Evolutionary conservation across 2,888 invertebrate genomes (phyloP).

Genomic region (Mesoligia furuncula): DNA sequence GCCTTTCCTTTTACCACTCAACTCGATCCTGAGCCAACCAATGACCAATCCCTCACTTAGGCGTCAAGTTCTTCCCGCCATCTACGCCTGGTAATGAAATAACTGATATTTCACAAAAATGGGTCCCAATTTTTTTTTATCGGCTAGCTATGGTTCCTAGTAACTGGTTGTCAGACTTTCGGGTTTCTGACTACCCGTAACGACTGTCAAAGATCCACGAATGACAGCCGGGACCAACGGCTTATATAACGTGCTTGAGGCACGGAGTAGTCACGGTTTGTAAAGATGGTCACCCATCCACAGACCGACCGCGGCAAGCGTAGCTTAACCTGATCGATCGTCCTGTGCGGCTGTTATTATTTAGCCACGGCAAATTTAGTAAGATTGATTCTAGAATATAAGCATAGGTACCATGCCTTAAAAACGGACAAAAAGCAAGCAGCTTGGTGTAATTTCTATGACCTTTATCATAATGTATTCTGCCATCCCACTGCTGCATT

Average conservation of each 20-base stretch:
- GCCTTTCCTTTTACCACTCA: not conserved
- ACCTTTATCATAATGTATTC: not conserved
- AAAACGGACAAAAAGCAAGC: not conserved
- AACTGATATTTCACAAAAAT: not conserved
- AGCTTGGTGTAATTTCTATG: not conserved
- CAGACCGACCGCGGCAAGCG: too few species aligned
- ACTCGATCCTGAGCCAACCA: not conserved
- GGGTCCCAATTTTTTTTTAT: not conserved
- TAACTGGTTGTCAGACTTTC: too few species aligned
- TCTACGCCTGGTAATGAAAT: not conserved
- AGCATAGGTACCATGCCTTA: not conserved
- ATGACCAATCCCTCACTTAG: not conserved
- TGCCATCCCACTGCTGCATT: not conserved
- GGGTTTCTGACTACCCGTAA: too few species aligned
- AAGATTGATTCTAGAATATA: not conserved
- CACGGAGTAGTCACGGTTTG: too few species aligned
- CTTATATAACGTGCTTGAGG: too few species aligned
- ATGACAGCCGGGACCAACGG: too few species aligned
- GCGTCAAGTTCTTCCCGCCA: not conserved
- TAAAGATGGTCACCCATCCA: too few species aligned
- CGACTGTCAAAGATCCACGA: too few species aligned
- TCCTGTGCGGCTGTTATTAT: too few species aligned
- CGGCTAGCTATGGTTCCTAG: too few species aligned
- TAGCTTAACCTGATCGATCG: too few species aligned
- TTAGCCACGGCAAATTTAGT: too few species aligned